Percentiles rank a stretch among this genome's conserved stretches.
phyloP scores from a whole-genome alignment of 2,888 invertebrate species.

The Pyrrhia umbra region DNA sequence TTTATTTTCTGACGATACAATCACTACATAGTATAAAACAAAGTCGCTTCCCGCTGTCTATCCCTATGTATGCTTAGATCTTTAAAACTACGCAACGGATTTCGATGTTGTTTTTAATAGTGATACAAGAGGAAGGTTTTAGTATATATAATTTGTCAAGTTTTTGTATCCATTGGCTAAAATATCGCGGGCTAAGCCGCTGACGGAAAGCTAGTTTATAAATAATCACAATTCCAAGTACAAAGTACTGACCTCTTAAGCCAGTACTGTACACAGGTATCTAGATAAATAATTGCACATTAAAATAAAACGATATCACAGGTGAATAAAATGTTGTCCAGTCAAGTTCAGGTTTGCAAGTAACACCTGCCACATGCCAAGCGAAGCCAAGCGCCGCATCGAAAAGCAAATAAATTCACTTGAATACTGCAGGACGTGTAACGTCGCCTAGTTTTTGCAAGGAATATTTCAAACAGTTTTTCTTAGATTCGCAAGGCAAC shows the following conservation, averaged over 20 bases:
- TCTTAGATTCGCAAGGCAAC: conserved; percentile 84
- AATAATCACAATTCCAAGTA: conserved; percentile 11
- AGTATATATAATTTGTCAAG: no score
- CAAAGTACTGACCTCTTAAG: conserved; percentile 17
- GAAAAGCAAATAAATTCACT: conserved; percentile 78
- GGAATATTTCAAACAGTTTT: conserved; percentile 78
- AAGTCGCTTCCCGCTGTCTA: no score
- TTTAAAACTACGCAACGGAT: no score
- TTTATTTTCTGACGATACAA: no score
- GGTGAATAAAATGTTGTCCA: conserved; percentile 80
- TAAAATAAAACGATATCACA: conserved; percentile 69
- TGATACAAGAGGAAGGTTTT: no score
- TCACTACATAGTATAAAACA: no score
- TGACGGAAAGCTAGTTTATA: no score
- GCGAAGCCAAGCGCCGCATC: conserved; percentile 71
- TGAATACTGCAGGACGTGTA: conserved; percentile 77
- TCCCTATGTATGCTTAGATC: no score
- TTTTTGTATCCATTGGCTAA: no score
- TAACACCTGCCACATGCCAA: conserved; percentile 81
- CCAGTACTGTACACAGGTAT: conserved; percentile 39
- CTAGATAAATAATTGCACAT: conserved; percentile 62
- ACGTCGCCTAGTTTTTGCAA: conserved; percentile 80
- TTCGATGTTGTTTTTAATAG: no score
- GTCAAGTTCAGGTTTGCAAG: conserved; percentile 78
- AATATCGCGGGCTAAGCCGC: no score